Base-by-base conservation (phyloP, 1,140 invertebrate species). In the Amphibalanus amphitrite region DNA sequence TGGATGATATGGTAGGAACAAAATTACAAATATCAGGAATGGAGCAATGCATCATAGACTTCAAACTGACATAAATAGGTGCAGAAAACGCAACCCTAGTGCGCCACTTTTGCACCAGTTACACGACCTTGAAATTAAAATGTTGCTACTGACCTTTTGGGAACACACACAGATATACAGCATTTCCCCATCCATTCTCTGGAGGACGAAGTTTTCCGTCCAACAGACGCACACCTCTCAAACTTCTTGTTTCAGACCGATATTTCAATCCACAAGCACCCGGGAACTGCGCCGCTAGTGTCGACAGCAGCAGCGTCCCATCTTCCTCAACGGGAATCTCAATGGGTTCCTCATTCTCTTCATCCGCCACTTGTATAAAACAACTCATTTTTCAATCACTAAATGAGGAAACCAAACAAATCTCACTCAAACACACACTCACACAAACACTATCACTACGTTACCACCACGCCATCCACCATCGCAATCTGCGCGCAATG, bases 201-300 rank as follows among this genome's bases (percentile, higher is more conserved):
- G 91, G 91, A 30, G 92, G 87, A 83, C 93, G 90, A 59, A 97
- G 84, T 76, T 88, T 85, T 68, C 91, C 91, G 77, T 96, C 92
- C 74, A 87, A 90, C 72, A 95, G 84, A 74, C 93, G 84, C 28
- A 97, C 90, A 68, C 93, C 94, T 73, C 95, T 84, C 81, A 92
- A 88, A 29, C 88, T 86, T 75, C 90, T 88, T 28, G 89, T 91
- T 73, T 93, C 92, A 15, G 90, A 93, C 72, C 93, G 85, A 82
- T 93, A 97, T 84, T 97, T 97, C 67, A 98, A 83, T 28, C 94
- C 95, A 79, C 90, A 93, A 67, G 92, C 90, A 73, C 92, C 92
- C 69, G 93, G 93, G 83, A 94, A 97, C 79, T 96, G 92, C 70
- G 91, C 91, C 70, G 90, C 85, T 70, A 97, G 82, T 10, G 94